Evolutionary conservation across 2,888 invertebrate species (phyloP).

Genomic region (Mythimna impura): DNA sequence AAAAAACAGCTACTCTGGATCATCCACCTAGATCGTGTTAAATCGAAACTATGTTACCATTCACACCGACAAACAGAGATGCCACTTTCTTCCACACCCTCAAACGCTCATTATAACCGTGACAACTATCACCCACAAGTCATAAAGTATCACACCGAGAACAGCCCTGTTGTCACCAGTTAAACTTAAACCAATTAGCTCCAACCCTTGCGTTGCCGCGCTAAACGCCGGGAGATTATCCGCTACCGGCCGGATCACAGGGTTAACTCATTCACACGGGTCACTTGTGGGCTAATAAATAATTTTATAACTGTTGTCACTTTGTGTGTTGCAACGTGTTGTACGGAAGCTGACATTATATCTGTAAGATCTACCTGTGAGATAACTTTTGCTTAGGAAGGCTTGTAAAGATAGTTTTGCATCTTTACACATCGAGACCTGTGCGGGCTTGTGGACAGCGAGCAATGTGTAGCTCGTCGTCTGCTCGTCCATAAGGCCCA

Average conservation of each 20-base stretch:
- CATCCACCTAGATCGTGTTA: no score
- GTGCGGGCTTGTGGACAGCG: no score
- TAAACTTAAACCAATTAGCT: conserved; percentile 48
- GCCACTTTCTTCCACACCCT: background rate
- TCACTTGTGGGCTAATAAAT: conserved; percentile 34
- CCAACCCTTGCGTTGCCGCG: conserved; percentile 48
- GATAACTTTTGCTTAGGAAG: no score
- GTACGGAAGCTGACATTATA: background rate
- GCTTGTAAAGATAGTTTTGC: no score
- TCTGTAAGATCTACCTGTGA: no score
- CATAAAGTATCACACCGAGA: conserved; percentile 22
- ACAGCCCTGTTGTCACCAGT: conserved; percentile 38
- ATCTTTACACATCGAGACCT: no score
- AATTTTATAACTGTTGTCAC: conserved; percentile 13
- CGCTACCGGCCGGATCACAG: conserved; percentile 40
- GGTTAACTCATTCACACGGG: conserved; percentile 41
- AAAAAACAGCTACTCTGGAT: no score
- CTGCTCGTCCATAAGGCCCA: no score
- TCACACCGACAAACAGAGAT: no score
- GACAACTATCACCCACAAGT: background rate
- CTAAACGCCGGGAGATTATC: conserved; percentile 58
- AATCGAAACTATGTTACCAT: no score
- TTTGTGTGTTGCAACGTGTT: background rate
- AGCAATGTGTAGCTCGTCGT: no score
- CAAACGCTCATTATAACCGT: background rate